Evolutionary conservation across 2,797 vertebrate genomes (phyloP), one percentile per base, ranked within the genome.

Genomic region (Hippopotamyrus pictus): DNA sequence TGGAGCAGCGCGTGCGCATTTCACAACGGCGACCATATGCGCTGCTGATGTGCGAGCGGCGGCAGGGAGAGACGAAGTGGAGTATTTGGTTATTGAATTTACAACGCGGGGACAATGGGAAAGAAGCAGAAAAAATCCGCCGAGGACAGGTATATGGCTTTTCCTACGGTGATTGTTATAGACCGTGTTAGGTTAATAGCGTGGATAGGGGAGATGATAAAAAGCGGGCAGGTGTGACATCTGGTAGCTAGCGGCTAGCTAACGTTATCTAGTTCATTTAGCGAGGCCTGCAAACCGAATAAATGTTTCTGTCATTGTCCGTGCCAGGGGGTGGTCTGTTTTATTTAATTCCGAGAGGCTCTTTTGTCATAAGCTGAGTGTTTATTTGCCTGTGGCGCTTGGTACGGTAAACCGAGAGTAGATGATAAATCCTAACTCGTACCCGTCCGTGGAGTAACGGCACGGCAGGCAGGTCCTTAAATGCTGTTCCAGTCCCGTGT

Each of bases 61-160:
- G n/a, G 91, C 89, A 90, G 91, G 79, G 29, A 33, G 44, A 86
- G 84, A 48, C 86, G n/a, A 51, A 17, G 25, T 8, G 83, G 59
- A 25, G 37, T n/a, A 69, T 51, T 85, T 54, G 29, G 22, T 19
- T 73, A 88, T 54, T 73, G 86, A 44, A 57, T 88, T 62, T 48
- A 88, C 22, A 51, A 54, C 65, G 88, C 6, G 17, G 88, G 22
- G 87, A 92, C 90, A 48, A 97, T 96, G 96, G 96, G 96, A 90
- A 97, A 97, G 93, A 96, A 96, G 88, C 96, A 97, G 95, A 97
- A 97, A 94, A 96, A 93, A 93, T 96, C 95, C 94, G 92, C 90
- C 88, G 96, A 97, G 89, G 95, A 97, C 92, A 95, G 95, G 96
- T 96, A 95, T 51, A 48, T 33, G 41, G 54, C 22, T 76, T 22